Conservation (phyloP, 2,888 invertebrate genomes). For the Drosophila flavopinicola region DNA sequence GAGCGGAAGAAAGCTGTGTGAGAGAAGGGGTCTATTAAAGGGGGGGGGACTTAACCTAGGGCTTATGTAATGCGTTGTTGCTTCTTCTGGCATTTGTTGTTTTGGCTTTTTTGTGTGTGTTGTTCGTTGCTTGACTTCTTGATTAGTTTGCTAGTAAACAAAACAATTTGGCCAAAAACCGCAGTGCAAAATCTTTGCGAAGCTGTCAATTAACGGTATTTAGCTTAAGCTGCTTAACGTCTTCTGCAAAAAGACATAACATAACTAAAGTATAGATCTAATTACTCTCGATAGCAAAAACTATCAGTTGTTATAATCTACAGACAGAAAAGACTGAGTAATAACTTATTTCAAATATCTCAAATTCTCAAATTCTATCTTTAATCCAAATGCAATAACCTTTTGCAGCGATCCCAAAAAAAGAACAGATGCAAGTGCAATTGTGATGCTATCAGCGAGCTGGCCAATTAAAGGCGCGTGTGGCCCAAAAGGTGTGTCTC, state of each 20-base stretch:
- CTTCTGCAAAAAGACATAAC: background rate
- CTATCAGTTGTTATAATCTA: no score
- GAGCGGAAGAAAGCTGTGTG: conserved; percentile 31
- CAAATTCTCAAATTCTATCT: background rate
- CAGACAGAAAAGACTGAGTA: no score
- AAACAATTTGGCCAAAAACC: conserved; percentile 47
- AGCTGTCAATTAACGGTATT: conserved; percentile 62
- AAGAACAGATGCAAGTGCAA: conserved; percentile 8
- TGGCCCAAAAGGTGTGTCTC: conserved; percentile 7
- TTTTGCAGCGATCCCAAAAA: background rate
- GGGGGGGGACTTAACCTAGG: conserved; percentile 4
- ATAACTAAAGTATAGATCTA: background rate
- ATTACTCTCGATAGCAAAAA: no score
- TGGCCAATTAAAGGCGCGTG: conserved; percentile 51
- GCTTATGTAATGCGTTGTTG: conserved; percentile 37
- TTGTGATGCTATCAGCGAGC: conserved; percentile 9
- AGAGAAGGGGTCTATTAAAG: background rate
- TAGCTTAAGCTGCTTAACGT: conserved; percentile 40
- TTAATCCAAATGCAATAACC: background rate
- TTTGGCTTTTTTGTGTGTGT: conserved; percentile 9
- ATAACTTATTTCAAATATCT: no score
- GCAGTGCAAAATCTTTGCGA: conserved; percentile 20
- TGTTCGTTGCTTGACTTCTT: conserved; percentile 16
- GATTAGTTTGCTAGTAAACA: conserved; percentile 56
- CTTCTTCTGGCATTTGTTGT: background rate